Conservation (phyloP, 2,113 vertebrate species). For the Eolophus roseicapilla region DNA sequence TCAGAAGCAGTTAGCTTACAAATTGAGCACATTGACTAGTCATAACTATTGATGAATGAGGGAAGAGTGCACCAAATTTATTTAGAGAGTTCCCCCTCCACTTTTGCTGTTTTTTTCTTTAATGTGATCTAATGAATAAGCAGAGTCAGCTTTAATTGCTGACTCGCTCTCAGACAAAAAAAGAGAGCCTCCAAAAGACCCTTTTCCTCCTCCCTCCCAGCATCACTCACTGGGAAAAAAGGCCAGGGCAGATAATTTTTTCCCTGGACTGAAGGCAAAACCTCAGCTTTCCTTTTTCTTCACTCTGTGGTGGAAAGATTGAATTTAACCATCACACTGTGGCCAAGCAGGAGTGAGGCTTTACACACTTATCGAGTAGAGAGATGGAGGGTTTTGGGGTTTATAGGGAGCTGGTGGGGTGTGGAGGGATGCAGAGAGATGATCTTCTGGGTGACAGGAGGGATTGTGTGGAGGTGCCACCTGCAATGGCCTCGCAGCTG, state of each 20-base stretch:
- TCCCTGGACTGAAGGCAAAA: background rate
- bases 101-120: background rate
- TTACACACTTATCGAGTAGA: background rate
- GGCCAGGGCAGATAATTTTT: background rate
- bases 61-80: constrained; percentile 44
- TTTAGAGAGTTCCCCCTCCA: constrained; percentile 20
- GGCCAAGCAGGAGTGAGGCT: background rate
- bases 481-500: rapidly evolving
- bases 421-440: background rate
- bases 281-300: background rate
- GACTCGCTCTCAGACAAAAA: background rate
- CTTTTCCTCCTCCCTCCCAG: background rate
- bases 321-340: background rate
- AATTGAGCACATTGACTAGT: constrained; percentile 37
- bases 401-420: background rate
- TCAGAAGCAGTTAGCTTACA: constrained; percentile 69
- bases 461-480: background rate
- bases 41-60: constrained; percentile 27
- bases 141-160: constrained; percentile 50
- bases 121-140: constrained; percentile 54
- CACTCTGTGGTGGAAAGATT: background rate
- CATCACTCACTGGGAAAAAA: background rate
- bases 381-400: background rate
- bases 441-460: background rate
- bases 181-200: background rate